These are phyloP conservation scores for Drosophila baimaii DNA, from an alignment of 1,140 invertebrate species.

Conservation along the genomic window DNA sequence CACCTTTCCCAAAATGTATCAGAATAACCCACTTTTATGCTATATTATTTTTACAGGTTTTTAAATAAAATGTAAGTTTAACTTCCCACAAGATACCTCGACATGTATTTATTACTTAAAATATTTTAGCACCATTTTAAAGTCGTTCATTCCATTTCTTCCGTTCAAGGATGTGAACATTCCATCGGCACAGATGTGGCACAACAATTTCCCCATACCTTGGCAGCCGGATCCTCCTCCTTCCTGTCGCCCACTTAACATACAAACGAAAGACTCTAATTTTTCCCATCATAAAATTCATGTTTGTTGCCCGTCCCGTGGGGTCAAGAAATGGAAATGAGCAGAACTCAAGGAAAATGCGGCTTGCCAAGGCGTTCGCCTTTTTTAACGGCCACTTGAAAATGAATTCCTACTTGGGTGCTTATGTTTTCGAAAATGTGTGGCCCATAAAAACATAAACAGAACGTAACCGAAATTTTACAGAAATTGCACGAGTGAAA, in stretches of 20 bases:
- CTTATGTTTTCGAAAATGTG: constrained; percentile 64
- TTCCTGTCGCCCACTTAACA: constrained; percentile 60
- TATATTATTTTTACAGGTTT: background rate
- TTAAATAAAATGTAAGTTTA: background rate
- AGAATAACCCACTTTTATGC: too few relatives aligned
- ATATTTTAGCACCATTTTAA: constrained; percentile 6
- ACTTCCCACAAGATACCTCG: background rate
- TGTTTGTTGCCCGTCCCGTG: constrained; percentile 51
- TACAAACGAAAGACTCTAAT: constrained; percentile 49
- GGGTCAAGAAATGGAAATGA: constrained; percentile 58
- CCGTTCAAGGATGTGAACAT: constrained; percentile 13
- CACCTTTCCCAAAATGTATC: too few relatives aligned
- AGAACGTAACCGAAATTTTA: constrained; percentile 63
- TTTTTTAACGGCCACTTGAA: constrained; percentile 73
- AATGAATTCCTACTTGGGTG: constrained; percentile 48
- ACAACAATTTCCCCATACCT: constrained; percentile 21
- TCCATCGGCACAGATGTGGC: constrained; percentile 30
- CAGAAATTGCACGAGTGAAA: constrained; percentile 61
- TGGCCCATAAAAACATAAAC: constrained; percentile 77
- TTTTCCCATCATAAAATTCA: constrained; percentile 67
- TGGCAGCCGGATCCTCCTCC: constrained; percentile 24
- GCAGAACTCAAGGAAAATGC: constrained; percentile 10
- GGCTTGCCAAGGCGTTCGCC: constrained; percentile 14
- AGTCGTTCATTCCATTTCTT: constrained; percentile 5
- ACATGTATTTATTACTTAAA: background rate